Conservation (phyloP, 2,113 vertebrate species). For the Anseranas semipalmata region DNA sequence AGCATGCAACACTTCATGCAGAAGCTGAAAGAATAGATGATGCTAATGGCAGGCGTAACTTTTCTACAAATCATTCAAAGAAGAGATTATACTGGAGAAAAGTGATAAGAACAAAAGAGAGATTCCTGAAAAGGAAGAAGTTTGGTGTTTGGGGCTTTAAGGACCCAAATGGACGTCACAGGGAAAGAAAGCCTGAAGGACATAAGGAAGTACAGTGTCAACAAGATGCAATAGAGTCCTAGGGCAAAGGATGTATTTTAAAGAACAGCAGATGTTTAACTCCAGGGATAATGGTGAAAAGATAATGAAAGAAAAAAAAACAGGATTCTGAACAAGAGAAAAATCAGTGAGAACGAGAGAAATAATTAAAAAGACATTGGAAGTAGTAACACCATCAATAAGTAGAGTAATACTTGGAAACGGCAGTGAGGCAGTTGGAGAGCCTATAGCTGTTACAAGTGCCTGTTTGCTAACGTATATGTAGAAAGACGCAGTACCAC, state of each 20-base stretch:
- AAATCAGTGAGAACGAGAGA: background rate
- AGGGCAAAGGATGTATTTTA: background rate
- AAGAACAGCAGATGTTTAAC: background rate
- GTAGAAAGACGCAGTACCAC: background rate
- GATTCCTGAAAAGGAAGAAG: background rate
- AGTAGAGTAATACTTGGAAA: background rate
- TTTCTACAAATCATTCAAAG: background rate
- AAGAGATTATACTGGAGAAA: background rate
- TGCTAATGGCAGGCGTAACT: background rate
- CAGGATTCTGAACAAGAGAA: background rate
- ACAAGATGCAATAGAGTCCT: background rate
- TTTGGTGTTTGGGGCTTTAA: background rate
- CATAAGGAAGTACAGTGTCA: background rate
- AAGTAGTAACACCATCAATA: too few relatives aligned
- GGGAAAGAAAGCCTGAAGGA: background rate
- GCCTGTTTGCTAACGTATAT: accelerated
- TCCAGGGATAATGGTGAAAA: background rate
- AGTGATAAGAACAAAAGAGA: background rate
- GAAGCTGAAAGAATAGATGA: background rate
- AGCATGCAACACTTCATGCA: accelerated
- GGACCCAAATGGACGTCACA: background rate
- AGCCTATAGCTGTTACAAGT: accelerated
- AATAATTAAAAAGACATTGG: background rate
- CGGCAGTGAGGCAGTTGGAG: accelerated
- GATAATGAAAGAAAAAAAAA: slow-evolving; percentile 38